phyloP scores from a whole-genome alignment of 1,140 invertebrate species.

The Drosophila mojavensis region DNA sequence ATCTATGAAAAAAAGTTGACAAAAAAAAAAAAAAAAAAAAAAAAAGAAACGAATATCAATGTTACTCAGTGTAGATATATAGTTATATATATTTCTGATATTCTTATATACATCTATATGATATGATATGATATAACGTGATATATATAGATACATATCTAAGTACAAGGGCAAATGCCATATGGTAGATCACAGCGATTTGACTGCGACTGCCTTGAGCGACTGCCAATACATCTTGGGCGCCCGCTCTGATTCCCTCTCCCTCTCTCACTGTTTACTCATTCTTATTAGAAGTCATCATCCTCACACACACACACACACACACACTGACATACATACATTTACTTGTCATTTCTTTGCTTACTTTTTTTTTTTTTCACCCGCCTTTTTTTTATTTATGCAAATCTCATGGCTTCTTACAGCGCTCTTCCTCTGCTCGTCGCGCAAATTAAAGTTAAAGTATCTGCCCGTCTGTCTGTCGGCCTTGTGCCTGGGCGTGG shows the following conservation, averaged over 20 bases:
- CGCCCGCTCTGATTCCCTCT: slow-evolving; percentile 3
- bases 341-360: background rate
- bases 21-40: no score
- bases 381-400: slow-evolving; percentile 52
- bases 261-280: slow-evolving; percentile 3
- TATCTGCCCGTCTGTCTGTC: background rate
- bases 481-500: background rate
- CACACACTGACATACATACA: background rate
- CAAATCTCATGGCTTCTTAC: slow-evolving; percentile 68
- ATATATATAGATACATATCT: no score
- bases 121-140: no score
- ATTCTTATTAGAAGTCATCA: slow-evolving; percentile 9
- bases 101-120: no score
- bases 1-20: no score
- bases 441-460: slow-evolving; percentile 15
- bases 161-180: background rate
- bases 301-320: background rate
- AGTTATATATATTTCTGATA: no score
- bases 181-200: slow-evolving; percentile 16
- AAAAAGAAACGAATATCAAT: no score
- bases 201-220: slow-evolving; percentile 6
- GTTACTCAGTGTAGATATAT: no score
- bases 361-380: background rate
- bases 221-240: slow-evolving; percentile 12
- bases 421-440: slow-evolving; percentile 36